These are phyloP conservation scores for Drosophila mayaguana DNA, from an alignment of 2,888 invertebrate genomes.

Conservation along the genomic window DNA sequence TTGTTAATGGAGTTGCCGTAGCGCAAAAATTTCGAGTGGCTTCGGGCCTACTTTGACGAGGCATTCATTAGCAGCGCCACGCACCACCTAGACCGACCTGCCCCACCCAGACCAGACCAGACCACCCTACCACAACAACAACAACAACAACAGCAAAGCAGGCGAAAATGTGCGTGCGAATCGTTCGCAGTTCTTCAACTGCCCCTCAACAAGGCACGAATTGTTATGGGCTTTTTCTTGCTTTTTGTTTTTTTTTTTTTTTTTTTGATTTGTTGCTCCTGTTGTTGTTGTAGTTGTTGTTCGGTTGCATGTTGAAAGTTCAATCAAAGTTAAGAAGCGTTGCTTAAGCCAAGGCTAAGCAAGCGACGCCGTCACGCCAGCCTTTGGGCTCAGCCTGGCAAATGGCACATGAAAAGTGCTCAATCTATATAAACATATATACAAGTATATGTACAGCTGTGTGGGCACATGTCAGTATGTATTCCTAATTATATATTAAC, in stretches of 20 bases:
- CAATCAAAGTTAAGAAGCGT: slow-evolving; percentile 71
- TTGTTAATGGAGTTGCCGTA: slow-evolving; percentile 44
- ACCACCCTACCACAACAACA: background rate
- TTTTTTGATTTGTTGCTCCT: slow-evolving; percentile 5
- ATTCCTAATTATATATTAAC: background rate
- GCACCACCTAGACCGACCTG: slow-evolving; percentile 29
- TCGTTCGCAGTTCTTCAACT: slow-evolving; percentile 65
- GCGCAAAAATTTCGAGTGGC: slow-evolving; percentile 46
- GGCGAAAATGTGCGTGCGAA: slow-evolving; percentile 73
- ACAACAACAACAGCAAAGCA: background rate
- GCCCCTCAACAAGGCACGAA: slow-evolving; percentile 34
- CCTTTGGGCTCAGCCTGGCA: slow-evolving; percentile 23
- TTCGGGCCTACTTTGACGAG: slow-evolving; percentile 45
- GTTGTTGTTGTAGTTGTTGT: slow-evolving; percentile 16
- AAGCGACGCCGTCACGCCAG: slow-evolving; percentile 74
- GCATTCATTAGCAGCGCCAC: slow-evolving; percentile 49
- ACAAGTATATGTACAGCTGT: too few relatives aligned
- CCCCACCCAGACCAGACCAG: background rate
- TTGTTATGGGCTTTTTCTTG: slow-evolving; percentile 18
- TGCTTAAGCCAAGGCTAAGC: slow-evolving; percentile 74
- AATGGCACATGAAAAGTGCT: slow-evolving; percentile 28
- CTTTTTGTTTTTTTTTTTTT: slow-evolving; percentile 17
- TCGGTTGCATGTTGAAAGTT: slow-evolving; percentile 74
- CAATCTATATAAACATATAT: slow-evolving; percentile 5
- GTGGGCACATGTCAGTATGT: too few relatives aligned